Evolutionary conservation across 2,888 invertebrate genomes (phyloP), one percentile per base, ranked within the genome.

Genomic region (Neoitamus cyanurus): DNA sequence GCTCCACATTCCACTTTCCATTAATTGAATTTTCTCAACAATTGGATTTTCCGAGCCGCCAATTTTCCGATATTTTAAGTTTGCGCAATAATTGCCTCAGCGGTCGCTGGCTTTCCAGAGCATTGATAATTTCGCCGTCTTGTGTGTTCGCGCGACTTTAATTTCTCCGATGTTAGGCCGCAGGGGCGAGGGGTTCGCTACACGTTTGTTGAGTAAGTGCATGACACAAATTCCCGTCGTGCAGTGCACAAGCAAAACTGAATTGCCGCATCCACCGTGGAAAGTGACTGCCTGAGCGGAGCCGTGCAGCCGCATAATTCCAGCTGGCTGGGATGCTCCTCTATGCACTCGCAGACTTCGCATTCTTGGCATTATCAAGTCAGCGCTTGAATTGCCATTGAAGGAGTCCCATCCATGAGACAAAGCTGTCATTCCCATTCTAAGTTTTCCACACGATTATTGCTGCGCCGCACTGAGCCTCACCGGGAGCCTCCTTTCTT

Each of bases 11-110:
- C 28, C 30, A 1, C 15, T 46, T 77, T 46, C 15, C 77, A 3
- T 77, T 77, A 77, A 77, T 77, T 77, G 46, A 77, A 77, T 77
- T 77, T 77, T 46, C 77, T 46, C 77, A 7, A 77, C 77, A 77
- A 46, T 77, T 46, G 42, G 77, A 77, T 77, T 77, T 77, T 46
- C 77, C 46, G 25, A 28, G 34, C 46, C 42, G 42, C 13, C 77
- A 77, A 77, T 77, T 77, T 77, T 77, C 46, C 42, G 77, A 77
- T 77, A 46, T 77, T 77, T 42, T 77, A 25, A 77, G 28, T 77
- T 46, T 77, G 36, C 77, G 42, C 42, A 77, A 46, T 77, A 77
- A 46, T 77, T 42, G 42, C 77, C 30, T 70, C 34, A 30, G 30
- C 30, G 28, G 31, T 70, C 70, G 31, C 3, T 70, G 30, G 31